A percentile compares a stretch with the other conserved stretches of the same genome.
Conservation (phyloP, 1,140 invertebrate species). For the Heterodera carotae region DNA sequence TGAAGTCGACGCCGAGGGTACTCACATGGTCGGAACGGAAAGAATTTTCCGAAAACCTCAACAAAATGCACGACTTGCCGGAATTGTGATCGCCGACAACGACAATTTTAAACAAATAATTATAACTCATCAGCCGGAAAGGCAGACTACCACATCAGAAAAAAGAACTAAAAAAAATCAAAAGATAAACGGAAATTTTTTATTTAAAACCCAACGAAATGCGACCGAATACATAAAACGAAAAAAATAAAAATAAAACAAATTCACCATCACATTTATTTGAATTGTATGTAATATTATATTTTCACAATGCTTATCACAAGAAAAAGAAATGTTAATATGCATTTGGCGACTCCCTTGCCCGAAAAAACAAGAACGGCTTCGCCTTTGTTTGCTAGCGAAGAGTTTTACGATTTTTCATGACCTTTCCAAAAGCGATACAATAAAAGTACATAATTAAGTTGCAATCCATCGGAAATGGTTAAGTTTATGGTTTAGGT, state of each 20-base stretch:
- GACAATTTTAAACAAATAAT: slow-evolving; percentile 65
- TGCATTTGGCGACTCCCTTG: too few relatives aligned
- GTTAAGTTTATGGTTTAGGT: background rate
- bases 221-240: too few relatives aligned
- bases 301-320: background rate
- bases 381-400: too few relatives aligned
- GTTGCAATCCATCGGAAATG: background rate
- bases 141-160: background rate
- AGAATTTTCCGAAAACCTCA: slow-evolving; percentile 63
- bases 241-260: background rate
- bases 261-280: background rate
- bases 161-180: background rate
- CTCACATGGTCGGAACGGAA: slow-evolving; percentile 63
- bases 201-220: too few relatives aligned
- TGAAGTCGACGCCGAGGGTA: slow-evolving; percentile 64
- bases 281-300: background rate
- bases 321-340: background rate
- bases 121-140: slow-evolving; percentile 58
- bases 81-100: slow-evolving; percentile 65
- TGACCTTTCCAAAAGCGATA: slow-evolving; percentile 3
- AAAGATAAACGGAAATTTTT: background rate
- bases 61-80: slow-evolving; percentile 61
- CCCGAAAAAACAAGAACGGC: too few relatives aligned
- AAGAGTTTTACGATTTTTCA: background rate
- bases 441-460: background rate